A percentile compares a stretch with the other conserved stretches of the same genome.
These are phyloP conservation scores for Propithecus deckenii DNA, from an alignment of 2,797 vertebrate genomes.

Conservation along the genomic window DNA sequence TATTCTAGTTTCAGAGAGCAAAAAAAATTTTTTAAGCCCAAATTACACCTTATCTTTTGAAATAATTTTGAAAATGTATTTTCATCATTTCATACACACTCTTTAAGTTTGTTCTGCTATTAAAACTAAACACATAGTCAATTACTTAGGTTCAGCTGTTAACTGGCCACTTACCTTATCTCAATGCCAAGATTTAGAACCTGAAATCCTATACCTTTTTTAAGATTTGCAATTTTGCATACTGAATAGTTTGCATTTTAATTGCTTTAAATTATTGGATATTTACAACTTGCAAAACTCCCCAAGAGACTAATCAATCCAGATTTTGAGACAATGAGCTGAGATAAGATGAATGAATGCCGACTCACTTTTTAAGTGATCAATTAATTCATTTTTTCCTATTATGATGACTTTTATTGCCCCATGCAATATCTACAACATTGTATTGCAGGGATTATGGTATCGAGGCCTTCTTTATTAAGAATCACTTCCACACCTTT, in stretches of 20 bases:
- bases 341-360: neutral
- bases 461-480: neutral
- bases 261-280: neutral
- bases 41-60: neutral
- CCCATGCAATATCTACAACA: neutral
- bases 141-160: neutral
- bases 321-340: neutral
- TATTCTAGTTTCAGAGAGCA: neutral
- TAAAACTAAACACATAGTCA: neutral
- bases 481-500: neutral
- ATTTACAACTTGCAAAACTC: neutral
- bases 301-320: neutral
- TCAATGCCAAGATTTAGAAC: constrained; percentile 3
- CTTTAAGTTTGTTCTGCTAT: neutral
- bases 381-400: neutral
- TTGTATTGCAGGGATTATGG: neutral
- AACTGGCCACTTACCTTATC: neutral
- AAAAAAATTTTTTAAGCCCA: neutral
- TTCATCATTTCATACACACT: neutral
- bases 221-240: neutral
- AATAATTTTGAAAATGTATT: neutral
- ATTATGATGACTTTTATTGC: neutral
- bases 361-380: neutral
- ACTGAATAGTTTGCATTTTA: neutral
- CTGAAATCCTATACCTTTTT: neutral